phyloP scores from a whole-genome alignment of 2,797 vertebrate genomes.

The Pterois miles region DNA sequence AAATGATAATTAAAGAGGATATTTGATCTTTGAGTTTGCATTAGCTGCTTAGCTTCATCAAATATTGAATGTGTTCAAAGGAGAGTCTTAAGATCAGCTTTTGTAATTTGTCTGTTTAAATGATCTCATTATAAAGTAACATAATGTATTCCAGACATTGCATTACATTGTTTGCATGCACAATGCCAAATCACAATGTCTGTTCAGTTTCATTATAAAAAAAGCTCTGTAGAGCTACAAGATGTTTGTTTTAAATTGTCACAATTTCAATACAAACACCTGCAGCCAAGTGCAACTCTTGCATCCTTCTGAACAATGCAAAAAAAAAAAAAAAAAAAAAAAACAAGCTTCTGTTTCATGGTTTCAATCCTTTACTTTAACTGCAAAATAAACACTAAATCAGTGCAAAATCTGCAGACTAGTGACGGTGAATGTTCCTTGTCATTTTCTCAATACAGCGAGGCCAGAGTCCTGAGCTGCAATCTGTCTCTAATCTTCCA shows the following conservation, averaged over 20 bases:
- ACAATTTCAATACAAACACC: conserved; percentile 1
- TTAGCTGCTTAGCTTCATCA: conserved; percentile 16
- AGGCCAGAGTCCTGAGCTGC: conserved; percentile 59
- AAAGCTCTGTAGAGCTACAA: background rate
- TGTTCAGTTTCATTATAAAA: background rate
- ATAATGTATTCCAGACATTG: background rate
- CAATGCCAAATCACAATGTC: background rate
- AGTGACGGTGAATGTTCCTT: conserved; percentile 59
- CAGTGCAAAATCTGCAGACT: conserved; percentile 48
- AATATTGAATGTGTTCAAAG: conserved; percentile 10
- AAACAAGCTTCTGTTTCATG: conserved; percentile 29
- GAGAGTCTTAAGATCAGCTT: background rate
- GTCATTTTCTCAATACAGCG: conserved; percentile 65
- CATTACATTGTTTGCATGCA: background rate
- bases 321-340: conserved; percentile 11
- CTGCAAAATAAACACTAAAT: conserved; percentile 66
- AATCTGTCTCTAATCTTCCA: conserved; percentile 80
- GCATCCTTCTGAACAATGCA: conserved; percentile 3
- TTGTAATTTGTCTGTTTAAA: conserved; percentile 23
- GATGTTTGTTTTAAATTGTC: conserved; percentile 26
- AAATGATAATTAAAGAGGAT: conserved; percentile 46
- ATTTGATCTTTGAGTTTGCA: conserved; percentile 46
- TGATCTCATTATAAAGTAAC: background rate
- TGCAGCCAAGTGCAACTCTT: conserved; percentile 8
- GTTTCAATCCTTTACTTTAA: conserved; percentile 37